Percentiles rank a stretch among this genome's conserved stretches.
These are phyloP conservation scores for Alauda arvensis DNA, from an alignment of 2,797 vertebrate species.

Conservation along the genomic window DNA sequence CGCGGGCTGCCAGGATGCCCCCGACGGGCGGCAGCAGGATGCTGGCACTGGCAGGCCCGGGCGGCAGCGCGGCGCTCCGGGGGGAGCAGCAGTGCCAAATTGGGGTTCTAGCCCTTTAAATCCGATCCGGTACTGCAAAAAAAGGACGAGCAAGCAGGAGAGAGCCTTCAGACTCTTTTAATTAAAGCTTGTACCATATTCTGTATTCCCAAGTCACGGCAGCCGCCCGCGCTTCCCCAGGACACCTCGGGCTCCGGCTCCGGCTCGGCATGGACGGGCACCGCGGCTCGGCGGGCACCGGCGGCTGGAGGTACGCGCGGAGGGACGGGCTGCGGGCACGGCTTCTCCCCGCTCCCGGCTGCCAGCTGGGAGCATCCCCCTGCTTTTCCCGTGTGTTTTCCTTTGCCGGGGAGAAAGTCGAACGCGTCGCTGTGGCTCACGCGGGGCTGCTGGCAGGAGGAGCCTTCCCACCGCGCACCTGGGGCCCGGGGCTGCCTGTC, in stretches of 20 bases:
- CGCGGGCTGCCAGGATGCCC: background rate
- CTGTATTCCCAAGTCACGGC: conserved; percentile 62
- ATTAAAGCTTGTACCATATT: conserved; percentile 70
- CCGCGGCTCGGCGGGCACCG: conserved; percentile 46
- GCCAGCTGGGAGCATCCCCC: conserved; percentile 23
- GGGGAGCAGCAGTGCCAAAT: conserved; percentile 44
- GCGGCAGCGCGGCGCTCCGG: background rate
- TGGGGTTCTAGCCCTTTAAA: conserved; percentile 77
- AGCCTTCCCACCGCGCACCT: background rate
- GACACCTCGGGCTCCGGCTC: conserved; percentile 29
- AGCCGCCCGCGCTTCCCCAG: conserved; percentile 38
- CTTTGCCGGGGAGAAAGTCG: background rate
- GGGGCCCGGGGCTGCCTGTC: background rate
- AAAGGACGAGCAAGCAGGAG: conserved; percentile 48
- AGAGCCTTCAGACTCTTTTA: conserved; percentile 73
- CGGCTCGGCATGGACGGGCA: conserved; percentile 57
- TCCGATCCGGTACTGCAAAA: conserved; percentile 68
- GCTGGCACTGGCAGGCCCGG: background rate
- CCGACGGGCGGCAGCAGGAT: background rate
- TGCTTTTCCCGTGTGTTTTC: background rate
- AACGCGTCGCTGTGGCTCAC: background rate
- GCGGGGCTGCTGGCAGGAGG: background rate
- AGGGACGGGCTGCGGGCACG: conserved; percentile 59
- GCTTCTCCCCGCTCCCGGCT: conserved; percentile 21
- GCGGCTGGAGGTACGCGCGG: conserved; percentile 60